Base-by-base conservation (phyloP, 2,888 invertebrate species). In the Hydrotaea diabolus region DNA sequence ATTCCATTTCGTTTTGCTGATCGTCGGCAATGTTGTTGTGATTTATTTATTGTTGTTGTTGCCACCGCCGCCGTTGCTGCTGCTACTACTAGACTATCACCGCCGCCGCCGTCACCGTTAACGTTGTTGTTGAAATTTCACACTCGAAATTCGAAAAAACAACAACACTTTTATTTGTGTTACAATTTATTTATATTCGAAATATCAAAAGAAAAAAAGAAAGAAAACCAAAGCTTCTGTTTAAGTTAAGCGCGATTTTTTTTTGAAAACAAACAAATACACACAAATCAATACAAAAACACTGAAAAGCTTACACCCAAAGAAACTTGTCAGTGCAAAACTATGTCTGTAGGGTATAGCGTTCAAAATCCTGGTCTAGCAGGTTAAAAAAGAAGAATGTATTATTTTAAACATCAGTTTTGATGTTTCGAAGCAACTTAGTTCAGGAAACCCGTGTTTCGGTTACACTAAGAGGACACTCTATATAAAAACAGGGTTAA, bases 111-210 rank as follows among this genome's bases (percentile, higher is more conserved):
- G 49, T 13, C 49, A 49, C 49, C 49, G 73, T 55, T 71, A 17
- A 64, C 49, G 73, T 79, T 57, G 66, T 76, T 77, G 77, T 80
- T 85, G 46, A 80, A 80, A 82, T 74, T 77, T 85, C 82, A 85
- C 85, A 82, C 82, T 82, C 75, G 69, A 80, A 79, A 77, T 69
- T 66, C 66, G 49, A 31, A 55, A 66, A 77, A 64, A 31, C n/a
- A 77, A 76, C 46, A 72, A 62, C 43, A 69, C 15, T 31, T 23
- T 49, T 17, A 36, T 62, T 59, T 80, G 43, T 76, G 77, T 81
- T 76, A 79, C 78, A 81, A 80, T 77, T 81, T 71, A 26, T 9
- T 43, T 59, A 62, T 76, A 77, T 57, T 73, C 76, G 49, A 2
- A 74, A 82, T 39, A 74, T 43, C 66, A 36, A 2, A 19, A 26